phyloP scores from a whole-genome alignment of 2,797 vertebrate species.

The Clarias pachynema region DNA sequence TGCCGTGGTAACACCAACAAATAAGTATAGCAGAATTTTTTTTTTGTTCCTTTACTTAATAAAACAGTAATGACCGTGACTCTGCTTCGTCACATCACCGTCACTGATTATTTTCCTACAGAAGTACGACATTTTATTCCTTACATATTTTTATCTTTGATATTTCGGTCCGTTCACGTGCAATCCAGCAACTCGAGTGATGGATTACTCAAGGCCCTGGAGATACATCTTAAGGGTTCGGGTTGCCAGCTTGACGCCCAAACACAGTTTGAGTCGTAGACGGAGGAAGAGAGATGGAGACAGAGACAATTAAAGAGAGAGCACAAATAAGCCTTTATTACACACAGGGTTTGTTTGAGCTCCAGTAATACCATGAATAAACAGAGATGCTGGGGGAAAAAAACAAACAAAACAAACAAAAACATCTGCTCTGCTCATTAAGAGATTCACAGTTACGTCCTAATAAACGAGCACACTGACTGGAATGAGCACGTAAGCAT shows the following conservation, averaged over 20 bases:
- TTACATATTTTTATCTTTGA: background rate
- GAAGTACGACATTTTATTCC: too few relatives aligned
- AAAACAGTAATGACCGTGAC: background rate
- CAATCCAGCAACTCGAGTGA: too few relatives aligned
- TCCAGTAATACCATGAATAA: constrained; percentile 44
- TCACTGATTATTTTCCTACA: background rate
- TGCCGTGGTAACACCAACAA: too few relatives aligned
- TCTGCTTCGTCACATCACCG: background rate
- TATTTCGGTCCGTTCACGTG: too few relatives aligned
- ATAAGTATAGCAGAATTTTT: too few relatives aligned
- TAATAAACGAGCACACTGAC: constrained; percentile 48
- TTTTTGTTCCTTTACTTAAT: background rate
- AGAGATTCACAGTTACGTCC: constrained; percentile 57
- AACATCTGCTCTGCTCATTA: constrained; percentile 62
- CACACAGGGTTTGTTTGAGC: constrained; percentile 39
- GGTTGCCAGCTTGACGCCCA: too few relatives aligned
- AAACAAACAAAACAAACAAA: background rate
- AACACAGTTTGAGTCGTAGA: background rate
- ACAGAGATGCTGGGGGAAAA: constrained; percentile 56
- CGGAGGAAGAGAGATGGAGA: background rate
- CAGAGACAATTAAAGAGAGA: constrained; percentile 34
- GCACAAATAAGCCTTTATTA: constrained; percentile 63
- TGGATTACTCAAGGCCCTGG: too few relatives aligned
- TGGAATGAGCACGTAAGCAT: constrained; percentile 54
- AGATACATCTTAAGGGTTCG: too few relatives aligned